These are phyloP conservation scores for Physeter macrocephalus DNA, from an alignment of 2,113 vertebrate genomes.

Conservation along the genomic window DNA sequence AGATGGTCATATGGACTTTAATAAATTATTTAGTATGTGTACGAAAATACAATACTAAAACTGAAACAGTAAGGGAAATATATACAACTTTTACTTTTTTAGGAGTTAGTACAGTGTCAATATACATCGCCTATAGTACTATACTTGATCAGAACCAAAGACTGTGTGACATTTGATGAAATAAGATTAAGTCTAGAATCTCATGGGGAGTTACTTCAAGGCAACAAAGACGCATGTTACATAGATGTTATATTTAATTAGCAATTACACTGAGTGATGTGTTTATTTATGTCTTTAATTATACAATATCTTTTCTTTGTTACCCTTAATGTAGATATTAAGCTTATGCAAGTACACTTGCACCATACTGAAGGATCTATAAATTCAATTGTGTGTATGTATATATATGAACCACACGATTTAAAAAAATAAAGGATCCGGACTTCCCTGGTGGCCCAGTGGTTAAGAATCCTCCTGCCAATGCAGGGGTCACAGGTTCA, in stretches of 20 bases:
- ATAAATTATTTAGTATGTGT: no score
- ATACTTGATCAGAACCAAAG: background rate
- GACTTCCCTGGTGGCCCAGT: no score
- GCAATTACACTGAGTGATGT: background rate
- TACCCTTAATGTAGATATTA: background rate
- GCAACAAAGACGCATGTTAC: background rate
- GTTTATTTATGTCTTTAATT: background rate
- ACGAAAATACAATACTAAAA: no score
- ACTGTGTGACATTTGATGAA: background rate
- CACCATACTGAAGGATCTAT: background rate
- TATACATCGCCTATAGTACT: background rate
- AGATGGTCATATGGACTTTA: no score
- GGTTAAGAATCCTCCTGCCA: no score
- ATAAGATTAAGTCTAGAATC: background rate
- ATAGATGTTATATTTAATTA: background rate
- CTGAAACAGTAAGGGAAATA: no score
- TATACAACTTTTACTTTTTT: no score
- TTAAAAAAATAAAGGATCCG: background rate
- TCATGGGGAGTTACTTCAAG: background rate
- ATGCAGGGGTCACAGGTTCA: no score
- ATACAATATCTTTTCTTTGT: background rate
- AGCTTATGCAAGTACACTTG: background rate
- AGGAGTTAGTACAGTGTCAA: no score
- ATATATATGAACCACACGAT: background rate
- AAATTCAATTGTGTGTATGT: background rate